Base-by-base conservation (phyloP, 2,797 vertebrate genomes). In the Alauda arvensis region DNA sequence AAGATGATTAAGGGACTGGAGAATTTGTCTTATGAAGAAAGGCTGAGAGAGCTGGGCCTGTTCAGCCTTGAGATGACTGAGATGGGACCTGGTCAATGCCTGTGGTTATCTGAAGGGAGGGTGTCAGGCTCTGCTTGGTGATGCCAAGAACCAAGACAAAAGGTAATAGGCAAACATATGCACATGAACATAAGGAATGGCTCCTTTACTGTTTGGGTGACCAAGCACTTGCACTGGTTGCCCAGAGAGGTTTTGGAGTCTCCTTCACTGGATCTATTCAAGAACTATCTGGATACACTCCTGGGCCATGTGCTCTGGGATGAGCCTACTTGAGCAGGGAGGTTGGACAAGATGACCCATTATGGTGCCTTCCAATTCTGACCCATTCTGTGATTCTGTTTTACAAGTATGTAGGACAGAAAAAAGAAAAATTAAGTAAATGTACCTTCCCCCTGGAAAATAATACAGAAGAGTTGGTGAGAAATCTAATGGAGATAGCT, bases 221-320 rank as follows among this genome's bases (percentile, higher is more conserved):
- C 37, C 2, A 6, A 55, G 15, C 18, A 31, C 9, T 34, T 28
- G 31, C n/a, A 56, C 8, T n/a, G 34, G 8, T 26, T 0, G 0
- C 7, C 10, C 24, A 18, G 46, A 59, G 24, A 20, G 11, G 7
- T 29, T 60, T 37, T 39, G 10, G 23, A 33, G 3, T 29, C 24
- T 66, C 15, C 45, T 7, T 72, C n/a, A 23, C 10, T 51, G 37
- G 23, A 43, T 21, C 16, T 57, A n/a, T 26, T 59, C 6, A 39
- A 33, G 39, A 75, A 33, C 19, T 17, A 6, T 37, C 19, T 24
- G 24, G 24, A 39, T 6, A 28, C 2, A 55, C 3, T 55, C 8
- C 18, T 48, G 25, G 15, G 42, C 34, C 12, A 5, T 26, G 8
- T 26, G 18, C 8, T 68, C 25, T 55, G 6, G 12, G 24, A 55